Evolutionary conservation across 2,888 invertebrate genomes (phyloP).

Genomic region (Paralinhomoeus sp.): DNA sequence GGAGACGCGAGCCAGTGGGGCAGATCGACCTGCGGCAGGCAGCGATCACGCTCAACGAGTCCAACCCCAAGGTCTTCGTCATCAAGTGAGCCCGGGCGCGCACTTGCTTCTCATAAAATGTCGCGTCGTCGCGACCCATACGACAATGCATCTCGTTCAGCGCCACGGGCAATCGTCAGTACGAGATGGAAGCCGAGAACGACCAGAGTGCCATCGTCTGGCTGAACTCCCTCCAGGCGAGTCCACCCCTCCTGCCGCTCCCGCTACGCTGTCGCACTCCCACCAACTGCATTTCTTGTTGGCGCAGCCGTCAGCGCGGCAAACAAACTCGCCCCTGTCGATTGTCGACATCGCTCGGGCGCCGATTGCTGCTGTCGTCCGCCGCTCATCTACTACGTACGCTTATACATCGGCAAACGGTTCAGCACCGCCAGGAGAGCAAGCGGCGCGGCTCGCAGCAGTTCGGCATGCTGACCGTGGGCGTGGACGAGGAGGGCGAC

Average conservation of each 20-base stretch:
- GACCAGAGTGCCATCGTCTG: slow-evolving; percentile 34
- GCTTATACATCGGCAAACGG: slow-evolving; percentile 1
- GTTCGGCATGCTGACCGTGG: not conserved
- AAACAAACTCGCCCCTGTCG: too few species aligned
- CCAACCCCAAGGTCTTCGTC: slow-evolving; percentile 1
- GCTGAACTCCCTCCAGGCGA: slow-evolving; percentile 31
- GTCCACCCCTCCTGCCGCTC: too few species aligned
- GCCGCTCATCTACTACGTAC: slow-evolving; percentile 3
- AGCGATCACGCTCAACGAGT: slow-evolving; percentile 2
- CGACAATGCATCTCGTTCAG: not conserved
- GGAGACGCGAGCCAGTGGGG: slow-evolving; percentile 1
- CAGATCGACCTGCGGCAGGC: not conserved
- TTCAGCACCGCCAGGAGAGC: not conserved
- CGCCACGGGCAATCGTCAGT: slow-evolving; percentile 6
- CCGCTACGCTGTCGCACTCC: too few species aligned
- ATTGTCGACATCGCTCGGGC: too few species aligned
- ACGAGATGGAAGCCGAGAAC: slow-evolving; percentile 30
- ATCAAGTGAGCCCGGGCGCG: slow-evolving; percentile 3
- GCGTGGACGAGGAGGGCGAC: not conserved
- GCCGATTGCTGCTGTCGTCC: slow-evolving; percentile 7
- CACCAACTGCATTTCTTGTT: too few species aligned
- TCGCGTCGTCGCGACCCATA: not conserved
- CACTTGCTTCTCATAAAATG: too few species aligned
- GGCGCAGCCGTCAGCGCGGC: too few species aligned
- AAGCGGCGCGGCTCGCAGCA: not conserved